A percentile compares a stretch with the other conserved stretches of the same genome.
phyloP scores from a whole-genome alignment of 2,113 vertebrate genomes.

The Tiliqua scincoides region DNA sequence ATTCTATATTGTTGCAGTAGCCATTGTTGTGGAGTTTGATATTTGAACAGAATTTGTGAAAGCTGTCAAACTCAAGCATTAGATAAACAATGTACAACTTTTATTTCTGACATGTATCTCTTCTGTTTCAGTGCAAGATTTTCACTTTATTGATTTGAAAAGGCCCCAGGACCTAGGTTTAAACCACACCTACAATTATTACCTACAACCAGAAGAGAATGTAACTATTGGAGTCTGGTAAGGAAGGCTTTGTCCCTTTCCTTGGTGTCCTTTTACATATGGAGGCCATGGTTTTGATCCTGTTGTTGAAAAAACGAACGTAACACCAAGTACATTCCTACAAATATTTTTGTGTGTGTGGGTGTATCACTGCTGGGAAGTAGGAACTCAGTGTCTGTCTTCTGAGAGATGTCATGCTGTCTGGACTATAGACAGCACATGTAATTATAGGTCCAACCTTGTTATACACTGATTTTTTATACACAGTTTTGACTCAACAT shows the following conservation, averaged over 20 bases:
- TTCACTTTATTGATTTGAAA: constrained; percentile 95
- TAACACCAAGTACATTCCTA: not conserved
- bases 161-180: constrained; percentile 92
- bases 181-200: constrained; percentile 96
- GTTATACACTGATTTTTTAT: too few species aligned
- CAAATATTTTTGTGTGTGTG: constrained; percentile 12
- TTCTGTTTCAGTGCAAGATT: constrained; percentile 84
- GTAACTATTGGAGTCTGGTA: constrained; percentile 93
- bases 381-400: not conserved
- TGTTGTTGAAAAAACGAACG: too few species aligned
- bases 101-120: not conserved
- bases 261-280: not conserved
- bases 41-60: not conserved
- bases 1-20: too few species aligned
- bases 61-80: not conserved
- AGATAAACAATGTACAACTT: not conserved
- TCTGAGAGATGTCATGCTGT: not conserved
- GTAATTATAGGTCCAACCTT: too few species aligned
- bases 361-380: constrained; percentile 30
- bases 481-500: too few species aligned
- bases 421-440: not conserved
- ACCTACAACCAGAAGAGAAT: constrained; percentile 90
- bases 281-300: constrained; percentile 20
- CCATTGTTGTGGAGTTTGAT: too few species aligned
- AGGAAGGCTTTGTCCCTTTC: constrained; percentile 47